Evolutionary conservation across 1,140 invertebrate genomes (phyloP), one percentile per base, ranked within the genome.

Genomic region (Paramacrobiotus metropolitanus): DNA sequence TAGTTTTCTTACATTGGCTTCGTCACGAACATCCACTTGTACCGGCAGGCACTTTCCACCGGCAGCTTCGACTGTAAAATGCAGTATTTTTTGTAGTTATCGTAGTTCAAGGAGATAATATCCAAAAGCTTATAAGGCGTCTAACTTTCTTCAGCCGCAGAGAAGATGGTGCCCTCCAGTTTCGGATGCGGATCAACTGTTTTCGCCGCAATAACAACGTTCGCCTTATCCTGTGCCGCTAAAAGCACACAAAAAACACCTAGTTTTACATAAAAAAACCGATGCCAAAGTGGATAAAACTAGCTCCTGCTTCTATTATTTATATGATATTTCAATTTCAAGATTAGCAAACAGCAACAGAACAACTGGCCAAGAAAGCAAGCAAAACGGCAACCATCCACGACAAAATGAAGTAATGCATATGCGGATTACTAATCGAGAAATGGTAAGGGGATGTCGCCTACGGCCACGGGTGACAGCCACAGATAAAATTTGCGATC

Each of bases 111-210:
- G 9, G 9, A 9, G 34, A 40, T 40, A 9, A 40, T 40, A 40
- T 40, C 9, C 9, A 40, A 40, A 40, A 40, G 9, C 34, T 9
- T 40, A n/a, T n/a, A n/a, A n/a, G n/a, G n/a, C n/a, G n/a, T n/a
- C 34, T 40, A 78, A 86, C 90, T 83, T 81, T 98, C 93, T 79
- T 92, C 81, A 4, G 91, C 92, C 59, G 93, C 88, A 2, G 87
- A 82, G 73, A 89, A 97, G 72, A 98, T 96, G 21, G 94, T 98
- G 63, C 94, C 94, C n/a, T 89, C 87, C 59, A 98, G 73, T 76
- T 95, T 97, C 3, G 92, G 89, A 81, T 98, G 90, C 1, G 87
- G 81, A 67, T 87, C 82, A 0, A 84, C 85, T n/a, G 91, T 97
- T 79, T 96, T 97, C 0, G 91, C 91, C 61, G 89, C 90, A 66